These are phyloP conservation scores for Hippocampus comes DNA, from an alignment of 2,113 vertebrate species.

Conservation along the genomic window DNA sequence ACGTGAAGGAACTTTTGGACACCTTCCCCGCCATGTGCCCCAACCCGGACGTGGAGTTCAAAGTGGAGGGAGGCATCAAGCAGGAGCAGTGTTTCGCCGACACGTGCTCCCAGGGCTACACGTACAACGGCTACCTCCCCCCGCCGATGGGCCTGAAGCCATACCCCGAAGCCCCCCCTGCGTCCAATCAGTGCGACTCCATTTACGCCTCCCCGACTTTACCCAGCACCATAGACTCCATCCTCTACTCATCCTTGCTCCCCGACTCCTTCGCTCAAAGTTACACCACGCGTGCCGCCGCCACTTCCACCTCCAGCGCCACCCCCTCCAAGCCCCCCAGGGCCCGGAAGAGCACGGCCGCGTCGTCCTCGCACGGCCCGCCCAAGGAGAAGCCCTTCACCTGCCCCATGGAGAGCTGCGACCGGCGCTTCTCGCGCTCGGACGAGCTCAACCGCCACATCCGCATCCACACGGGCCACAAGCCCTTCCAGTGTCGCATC, in stretches of 20 bases:
- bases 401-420: slow-evolving; percentile 91
- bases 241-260: slow-evolving; percentile 69
- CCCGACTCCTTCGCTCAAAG: slow-evolving; percentile 68
- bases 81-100: slow-evolving; percentile 76
- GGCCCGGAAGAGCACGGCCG: slow-evolving; percentile 78
- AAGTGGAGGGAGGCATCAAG: slow-evolving; percentile 74
- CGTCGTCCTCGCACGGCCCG: slow-evolving; percentile 76
- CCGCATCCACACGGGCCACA: slow-evolving; percentile 96
- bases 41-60: slow-evolving; percentile 74
- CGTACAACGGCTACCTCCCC: slow-evolving; percentile 69
- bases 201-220: slow-evolving; percentile 73
- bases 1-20: slow-evolving; percentile 78
- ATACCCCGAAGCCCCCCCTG: slow-evolving; percentile 65
- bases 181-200: slow-evolving; percentile 67
- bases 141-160: slow-evolving; percentile 73
- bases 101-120: slow-evolving; percentile 72
- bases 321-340: slow-evolving; percentile 70
- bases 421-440: slow-evolving; percentile 91
- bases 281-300: slow-evolving; percentile 76
- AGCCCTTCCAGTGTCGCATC: slow-evolving; percentile 97
- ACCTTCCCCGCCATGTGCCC: slow-evolving; percentile 72
- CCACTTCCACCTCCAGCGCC: slow-evolving; percentile 55
- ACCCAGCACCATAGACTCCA: slow-evolving; percentile 70
- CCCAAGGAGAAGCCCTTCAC: slow-evolving; percentile 93
- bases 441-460: slow-evolving; percentile 96